Evolutionary conservation across 1,140 invertebrate species (phyloP).

Genomic region (Listronotus bonariensis): DNA sequence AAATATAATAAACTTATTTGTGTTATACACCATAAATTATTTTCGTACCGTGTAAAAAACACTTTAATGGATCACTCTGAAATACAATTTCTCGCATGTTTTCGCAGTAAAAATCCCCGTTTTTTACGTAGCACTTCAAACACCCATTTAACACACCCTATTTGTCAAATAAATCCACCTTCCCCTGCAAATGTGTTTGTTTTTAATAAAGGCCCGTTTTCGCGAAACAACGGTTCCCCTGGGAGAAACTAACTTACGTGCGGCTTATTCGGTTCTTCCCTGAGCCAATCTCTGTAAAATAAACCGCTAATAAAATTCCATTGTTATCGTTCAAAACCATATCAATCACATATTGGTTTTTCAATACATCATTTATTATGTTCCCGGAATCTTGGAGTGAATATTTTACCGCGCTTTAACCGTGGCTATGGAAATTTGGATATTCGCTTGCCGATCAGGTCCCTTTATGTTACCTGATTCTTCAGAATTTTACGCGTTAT

Average conservation of each 20-base stretch:
- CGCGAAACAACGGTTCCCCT: background rate
- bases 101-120: background rate
- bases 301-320: constrained; percentile 7
- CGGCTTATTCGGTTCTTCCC: too few species aligned
- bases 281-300: background rate
- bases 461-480: constrained; percentile 29
- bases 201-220: constrained; percentile 2
- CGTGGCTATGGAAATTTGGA: constrained; percentile 25
- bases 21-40: too few species aligned
- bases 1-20: too few species aligned
- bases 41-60: too few species aligned
- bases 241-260: constrained; percentile 1
- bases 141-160: constrained; percentile 5
- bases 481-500: constrained; percentile 25
- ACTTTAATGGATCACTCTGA: too few species aligned
- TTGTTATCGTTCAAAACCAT: constrained; percentile 21
- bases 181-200: constrained; percentile 3
- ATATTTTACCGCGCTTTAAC: constrained; percentile 27
- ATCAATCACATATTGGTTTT: constrained; percentile 34
- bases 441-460: constrained; percentile 31
- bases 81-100: too few species aligned
- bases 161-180: constrained; percentile 16
- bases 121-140: background rate
- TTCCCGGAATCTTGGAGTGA: constrained; percentile 19
- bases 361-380: constrained; percentile 32